phyloP scores from a whole-genome alignment of 2,888 invertebrate genomes.

The Doris montereyensis region DNA sequence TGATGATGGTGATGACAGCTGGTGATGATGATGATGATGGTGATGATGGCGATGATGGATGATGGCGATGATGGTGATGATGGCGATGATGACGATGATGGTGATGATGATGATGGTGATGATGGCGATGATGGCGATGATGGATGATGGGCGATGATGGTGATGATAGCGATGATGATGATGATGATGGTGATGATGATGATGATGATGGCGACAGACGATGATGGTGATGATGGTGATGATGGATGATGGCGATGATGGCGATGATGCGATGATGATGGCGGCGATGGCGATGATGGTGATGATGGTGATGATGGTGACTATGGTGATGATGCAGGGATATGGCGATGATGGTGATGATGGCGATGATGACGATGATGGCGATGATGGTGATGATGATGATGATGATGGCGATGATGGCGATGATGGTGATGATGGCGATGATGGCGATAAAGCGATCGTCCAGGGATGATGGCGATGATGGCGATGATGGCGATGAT shows the following conservation, averaged over 20 bases:
- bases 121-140: neutral
- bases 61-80: too few species aligned
- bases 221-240: slow-evolving; percentile 20
- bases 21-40: neutral
- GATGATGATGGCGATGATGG: slow-evolving; percentile 20
- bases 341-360: neutral
- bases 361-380: neutral
- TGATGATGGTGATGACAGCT: neutral
- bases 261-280: too few species aligned
- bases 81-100: neutral
- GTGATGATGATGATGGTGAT: neutral
- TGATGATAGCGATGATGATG: slow-evolving; percentile 16
- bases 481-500: too few species aligned
- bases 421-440: slow-evolving; percentile 20
- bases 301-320: too few species aligned
- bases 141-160: slow-evolving; percentile 6
- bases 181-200: slow-evolving; percentile 20
- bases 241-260: too few species aligned
- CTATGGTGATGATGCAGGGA: neutral
- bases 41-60: neutral
- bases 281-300: neutral
- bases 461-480: neutral
- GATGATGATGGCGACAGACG: neutral
- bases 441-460: neutral
- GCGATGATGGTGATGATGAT: slow-evolving; percentile 20